These are phyloP conservation scores for Pocillopora meandrina DNA, from an alignment of 92 coral and sea anemone genomes.

Conservation along the genomic window DNA sequence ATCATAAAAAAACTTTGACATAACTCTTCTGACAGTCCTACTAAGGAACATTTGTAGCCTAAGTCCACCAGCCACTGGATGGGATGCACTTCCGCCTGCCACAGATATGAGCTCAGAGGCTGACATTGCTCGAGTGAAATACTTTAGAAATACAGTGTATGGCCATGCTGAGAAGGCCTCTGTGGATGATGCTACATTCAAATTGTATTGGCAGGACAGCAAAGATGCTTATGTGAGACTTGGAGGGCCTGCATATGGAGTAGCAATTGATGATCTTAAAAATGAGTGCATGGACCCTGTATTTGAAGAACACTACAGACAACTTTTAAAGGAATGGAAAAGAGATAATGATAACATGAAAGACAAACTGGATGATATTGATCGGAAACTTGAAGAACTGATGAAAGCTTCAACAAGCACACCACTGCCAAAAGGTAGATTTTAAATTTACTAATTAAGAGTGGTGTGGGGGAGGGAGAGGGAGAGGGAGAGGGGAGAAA, in stretches of 20 bases:
- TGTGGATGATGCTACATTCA: neutral
- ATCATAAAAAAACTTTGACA: too few species aligned
- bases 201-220: neutral
- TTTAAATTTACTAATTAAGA: neutral
- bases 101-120: neutral
- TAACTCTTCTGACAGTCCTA: slow-evolving; percentile 4
- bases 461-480: neutral
- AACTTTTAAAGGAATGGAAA: too few species aligned
- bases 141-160: slow-evolving; percentile 1
- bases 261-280: too few species aligned
- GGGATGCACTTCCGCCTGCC: slow-evolving; percentile 11
- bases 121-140: too few species aligned
- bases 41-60: too few species aligned
- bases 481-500: neutral
- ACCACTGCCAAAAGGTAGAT: neutral
- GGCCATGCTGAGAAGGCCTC: slow-evolving; percentile 7
- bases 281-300: too few species aligned
- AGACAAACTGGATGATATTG: too few species aligned
- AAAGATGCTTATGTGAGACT: neutral
- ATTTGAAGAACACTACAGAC: too few species aligned
- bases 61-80: too few species aligned
- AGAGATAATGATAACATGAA: too few species aligned
- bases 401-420: neutral
- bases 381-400: neutral
- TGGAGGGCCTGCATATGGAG: too few species aligned